Evolutionary conservation across 2,113 vertebrate species (phyloP).

Genomic region (Saimiri boliviensis): DNA sequence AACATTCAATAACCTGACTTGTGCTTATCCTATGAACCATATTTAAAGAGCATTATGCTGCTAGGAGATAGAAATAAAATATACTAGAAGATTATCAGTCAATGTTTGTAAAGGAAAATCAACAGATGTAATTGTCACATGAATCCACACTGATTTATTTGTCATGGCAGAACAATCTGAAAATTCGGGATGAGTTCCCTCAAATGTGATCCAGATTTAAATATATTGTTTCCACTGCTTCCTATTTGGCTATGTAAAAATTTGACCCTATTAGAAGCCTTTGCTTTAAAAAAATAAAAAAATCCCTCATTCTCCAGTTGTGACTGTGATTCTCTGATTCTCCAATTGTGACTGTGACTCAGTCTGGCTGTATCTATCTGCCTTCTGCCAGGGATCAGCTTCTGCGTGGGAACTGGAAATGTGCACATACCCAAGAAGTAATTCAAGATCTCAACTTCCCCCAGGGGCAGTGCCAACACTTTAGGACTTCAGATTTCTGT

Average conservation of each 20-base stretch:
- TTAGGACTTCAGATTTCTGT: constrained; percentile 20
- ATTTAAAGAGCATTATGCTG: neutral
- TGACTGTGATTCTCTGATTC: constrained; percentile 79
- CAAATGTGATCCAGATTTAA: constrained; percentile 69
- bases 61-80: constrained; percentile 64
- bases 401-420: constrained; percentile 79
- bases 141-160: constrained; percentile 56
- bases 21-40: neutral
- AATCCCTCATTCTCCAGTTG: constrained; percentile 62
- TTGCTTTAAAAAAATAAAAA: constrained; percentile 52
- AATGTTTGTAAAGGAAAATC: constrained; percentile 62
- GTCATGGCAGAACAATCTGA: constrained; percentile 48
- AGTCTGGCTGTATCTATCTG: constrained; percentile 60
- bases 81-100: constrained; percentile 1
- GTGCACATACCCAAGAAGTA: constrained; percentile 79
- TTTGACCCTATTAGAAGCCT: constrained; percentile 60
- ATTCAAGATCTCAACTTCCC: constrained; percentile 80
- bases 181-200: constrained; percentile 50
- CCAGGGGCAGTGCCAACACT: constrained; percentile 70
- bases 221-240: constrained; percentile 47
- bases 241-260: constrained; percentile 59
- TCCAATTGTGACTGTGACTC: constrained; percentile 79
- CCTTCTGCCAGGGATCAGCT: constrained; percentile 78
- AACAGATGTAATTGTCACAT: constrained; percentile 66
- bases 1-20: neutral